Conservation (phyloP, 1,140 invertebrate species). For the Thaumetopoea pityocampa region DNA sequence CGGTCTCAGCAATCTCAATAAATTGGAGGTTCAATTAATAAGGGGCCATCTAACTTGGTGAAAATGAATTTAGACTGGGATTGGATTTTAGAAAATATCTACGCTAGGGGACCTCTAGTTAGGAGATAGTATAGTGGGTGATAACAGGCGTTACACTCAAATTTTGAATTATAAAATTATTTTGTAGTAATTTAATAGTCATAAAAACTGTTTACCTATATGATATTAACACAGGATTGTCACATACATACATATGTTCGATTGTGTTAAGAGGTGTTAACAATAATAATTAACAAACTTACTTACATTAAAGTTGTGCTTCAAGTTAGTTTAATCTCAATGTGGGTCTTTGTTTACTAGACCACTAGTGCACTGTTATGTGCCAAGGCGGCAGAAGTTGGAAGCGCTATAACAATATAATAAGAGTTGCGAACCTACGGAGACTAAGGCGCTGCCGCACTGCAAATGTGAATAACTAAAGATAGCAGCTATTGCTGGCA, state of each 20-base stretch:
- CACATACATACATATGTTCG: conserved; percentile 11
- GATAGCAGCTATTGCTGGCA: conserved; percentile 27
- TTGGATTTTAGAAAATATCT: too few relatives aligned
- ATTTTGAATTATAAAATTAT: conserved; percentile 8
- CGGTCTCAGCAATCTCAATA: not conserved
- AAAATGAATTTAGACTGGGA: too few relatives aligned
- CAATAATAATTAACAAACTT: conserved; percentile 2
- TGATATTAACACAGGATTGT: conserved; percentile 3
- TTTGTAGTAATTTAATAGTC: not conserved
- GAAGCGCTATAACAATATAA: too few relatives aligned
- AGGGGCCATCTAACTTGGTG: too few relatives aligned
- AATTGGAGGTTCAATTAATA: too few relatives aligned
- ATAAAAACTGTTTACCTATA: not conserved
- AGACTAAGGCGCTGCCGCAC: too few relatives aligned
- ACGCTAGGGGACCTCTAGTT: too few relatives aligned
- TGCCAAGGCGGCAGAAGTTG: too few relatives aligned
- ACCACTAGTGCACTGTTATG: not conserved
- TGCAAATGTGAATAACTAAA: conserved; percentile 26
- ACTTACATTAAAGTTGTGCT: conserved; percentile 6
- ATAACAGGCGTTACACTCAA: not conserved
- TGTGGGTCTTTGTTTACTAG: conserved; percentile 4
- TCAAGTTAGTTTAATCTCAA: not conserved
- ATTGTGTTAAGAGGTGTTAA: not conserved
- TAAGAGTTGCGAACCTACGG: too few relatives aligned
- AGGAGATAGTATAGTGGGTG: too few relatives aligned